A percentile compares a stretch with the other conserved stretches of the same genome.
Conservation (phyloP, 1,140 invertebrate genomes). For the Heterodera schachtii region DNA sequence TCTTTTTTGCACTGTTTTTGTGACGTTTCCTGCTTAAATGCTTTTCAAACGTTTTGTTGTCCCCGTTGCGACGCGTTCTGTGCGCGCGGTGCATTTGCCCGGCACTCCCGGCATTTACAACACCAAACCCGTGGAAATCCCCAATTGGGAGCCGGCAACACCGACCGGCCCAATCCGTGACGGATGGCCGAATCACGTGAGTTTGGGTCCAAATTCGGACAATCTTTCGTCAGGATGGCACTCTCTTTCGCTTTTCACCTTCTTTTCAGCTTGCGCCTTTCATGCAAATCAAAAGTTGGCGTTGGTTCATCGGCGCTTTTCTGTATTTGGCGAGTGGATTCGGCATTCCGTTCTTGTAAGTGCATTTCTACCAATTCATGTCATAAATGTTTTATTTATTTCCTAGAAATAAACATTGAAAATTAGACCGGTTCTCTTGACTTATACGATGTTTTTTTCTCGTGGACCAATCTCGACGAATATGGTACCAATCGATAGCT, state of each 20-base stretch:
- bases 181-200: conserved; percentile 52
- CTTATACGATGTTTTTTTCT: no score
- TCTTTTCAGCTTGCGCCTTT: background rate
- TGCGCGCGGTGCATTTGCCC: conserved; percentile 39
- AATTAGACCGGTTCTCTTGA: no score
- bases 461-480: no score
- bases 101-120: conserved; percentile 36
- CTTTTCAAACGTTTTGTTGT: conserved; percentile 58
- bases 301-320: conserved; percentile 3
- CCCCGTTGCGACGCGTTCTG: conserved; percentile 33
- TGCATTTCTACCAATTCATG: no score
- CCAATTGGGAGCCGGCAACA: conserved; percentile 43
- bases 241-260: background rate
- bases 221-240: no score
- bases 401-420: no score
- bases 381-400: no score
- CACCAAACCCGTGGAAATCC: conserved; percentile 37
- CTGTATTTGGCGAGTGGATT: conserved; percentile 39
- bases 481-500: no score
- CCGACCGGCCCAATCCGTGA: conserved; percentile 47
- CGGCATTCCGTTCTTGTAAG: conserved; percentile 54
- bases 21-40: no score
- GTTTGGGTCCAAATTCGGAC: no score
- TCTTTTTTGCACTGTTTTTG: no score
- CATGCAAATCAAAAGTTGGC: background rate